Base-by-base conservation (phyloP, 2,113 vertebrate species). In the Hippocampus mohnikei region DNA sequence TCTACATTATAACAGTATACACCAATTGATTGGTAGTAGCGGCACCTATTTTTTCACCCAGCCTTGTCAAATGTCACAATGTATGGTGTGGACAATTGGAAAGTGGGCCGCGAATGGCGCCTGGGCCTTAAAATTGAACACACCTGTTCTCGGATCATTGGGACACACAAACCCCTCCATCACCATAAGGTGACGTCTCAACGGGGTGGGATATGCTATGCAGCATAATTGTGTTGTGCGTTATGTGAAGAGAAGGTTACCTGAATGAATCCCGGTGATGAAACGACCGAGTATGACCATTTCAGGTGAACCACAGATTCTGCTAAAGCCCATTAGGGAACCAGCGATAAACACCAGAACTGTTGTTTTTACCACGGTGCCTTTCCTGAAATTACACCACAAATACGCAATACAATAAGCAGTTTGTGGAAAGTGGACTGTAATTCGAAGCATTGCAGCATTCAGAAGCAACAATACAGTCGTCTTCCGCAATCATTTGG, bases 201-300 rank as follows among this genome's bases (percentile, higher is more conserved):
- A 2, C 0, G 18, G 20, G 16, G 18, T 20, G 18, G 16, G 16
- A 20, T 18, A 20, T 7, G 18, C 2, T 50, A 8, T 50, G 46
- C 48, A 50, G 18, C 2, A 12, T 21, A 50, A 20, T 50, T 50
- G 20, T 50, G 18, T 20, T 50, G 18, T 20, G 18, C 8, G 48
- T 20, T 65, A 40, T 53, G 48, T 33, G n/a, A 53, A 27, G 53
- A n/a, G 53, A 46, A 37, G 59, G 68, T 20, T 71, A 97, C 95
- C 95, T 87, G 95, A 95, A 84, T 96, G 94, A 33, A 97, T 87
- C 1, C 95, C 95, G 0, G 87, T 95, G 83, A 96, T 80, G 79
- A 92, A 91, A 59, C 95, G 93, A 23, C 95, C 94, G 0, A 94
- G 0, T 66, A 97, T 95, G 62, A 96, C 88, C 94, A 96, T 95